Conservation (phyloP, 2,113 vertebrate species). For the Pteruthius melanotis region DNA sequence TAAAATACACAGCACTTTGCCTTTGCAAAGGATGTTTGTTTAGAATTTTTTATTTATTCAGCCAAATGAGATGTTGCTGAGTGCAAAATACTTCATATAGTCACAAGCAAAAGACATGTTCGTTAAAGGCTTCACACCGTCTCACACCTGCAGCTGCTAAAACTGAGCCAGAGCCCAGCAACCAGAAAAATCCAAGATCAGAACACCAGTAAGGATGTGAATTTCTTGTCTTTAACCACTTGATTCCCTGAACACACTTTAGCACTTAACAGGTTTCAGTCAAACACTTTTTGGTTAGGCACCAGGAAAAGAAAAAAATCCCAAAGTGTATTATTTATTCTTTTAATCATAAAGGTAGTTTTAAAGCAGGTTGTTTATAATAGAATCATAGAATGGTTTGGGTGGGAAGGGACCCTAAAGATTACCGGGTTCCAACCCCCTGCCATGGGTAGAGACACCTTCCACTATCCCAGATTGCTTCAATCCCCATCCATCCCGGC, state of each 20-base stretch:
- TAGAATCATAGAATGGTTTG: neutral
- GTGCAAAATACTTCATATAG: neutral
- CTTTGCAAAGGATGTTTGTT: neutral
- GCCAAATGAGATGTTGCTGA: neutral
- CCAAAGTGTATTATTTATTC: fast-evolving
- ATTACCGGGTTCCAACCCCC: fast-evolving
- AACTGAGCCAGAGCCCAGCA: neutral
- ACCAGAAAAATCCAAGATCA: neutral
- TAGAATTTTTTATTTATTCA: conserved; percentile 5
- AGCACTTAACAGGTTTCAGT: neutral
- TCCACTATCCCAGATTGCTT: neutral
- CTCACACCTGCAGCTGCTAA: neutral
- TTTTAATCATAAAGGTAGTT: neutral
- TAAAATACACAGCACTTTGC: neutral
- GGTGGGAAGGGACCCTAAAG: neutral
- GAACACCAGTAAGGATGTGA: neutral
- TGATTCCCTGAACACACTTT: neutral
- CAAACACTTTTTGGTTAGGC: neutral
- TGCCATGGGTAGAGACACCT: neutral
- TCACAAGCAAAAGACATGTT: neutral
- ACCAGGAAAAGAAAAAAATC: neutral
- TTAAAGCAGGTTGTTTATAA: neutral
- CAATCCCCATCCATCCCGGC: fast-evolving
- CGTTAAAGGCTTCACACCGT: neutral
- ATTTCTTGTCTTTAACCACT: neutral